Percentiles rank a stretch among this genome's conserved stretches.
phyloP scores from a whole-genome alignment of 35 echinoderm and acorn worm species.

The Eucidaris tribuloides region DNA sequence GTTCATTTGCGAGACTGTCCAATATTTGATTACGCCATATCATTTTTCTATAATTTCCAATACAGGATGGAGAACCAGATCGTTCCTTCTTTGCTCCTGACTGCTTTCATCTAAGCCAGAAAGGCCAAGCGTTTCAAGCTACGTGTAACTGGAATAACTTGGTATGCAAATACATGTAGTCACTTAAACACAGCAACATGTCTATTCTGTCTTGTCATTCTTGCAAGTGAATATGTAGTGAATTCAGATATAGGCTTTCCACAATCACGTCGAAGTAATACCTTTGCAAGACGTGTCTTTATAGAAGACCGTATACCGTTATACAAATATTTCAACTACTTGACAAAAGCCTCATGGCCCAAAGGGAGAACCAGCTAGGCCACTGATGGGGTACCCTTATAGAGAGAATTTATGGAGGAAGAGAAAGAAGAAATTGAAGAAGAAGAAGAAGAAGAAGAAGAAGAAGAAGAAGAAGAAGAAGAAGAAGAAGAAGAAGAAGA shows the following conservation, averaged over 20 bases:
- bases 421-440: background rate
- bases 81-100: constrained; percentile 54
- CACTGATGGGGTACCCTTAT: too few species aligned
- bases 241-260: too few species aligned
- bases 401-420: background rate
- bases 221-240: background rate
- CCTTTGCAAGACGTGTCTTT: too few species aligned
- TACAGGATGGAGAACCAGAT: constrained; percentile 54
- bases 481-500: too few species aligned
- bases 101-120: constrained; percentile 82
- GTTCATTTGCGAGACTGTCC: too few species aligned
- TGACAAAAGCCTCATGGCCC: background rate
- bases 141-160: constrained; percentile 70
- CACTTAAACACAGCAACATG: background rate
- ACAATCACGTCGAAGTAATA: too few species aligned
- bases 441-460: background rate
- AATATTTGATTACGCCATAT: too few species aligned
- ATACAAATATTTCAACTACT: background rate
- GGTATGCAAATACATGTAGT: constrained; percentile 30
- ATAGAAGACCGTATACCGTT: too few species aligned
- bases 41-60: too few species aligned
- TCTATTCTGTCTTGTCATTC: background rate
- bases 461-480: too few species aligned
- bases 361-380: too few species aligned
- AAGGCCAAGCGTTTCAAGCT: constrained; percentile 50